These are phyloP conservation scores for Notodonta dromedarius DNA, from an alignment of 2,888 invertebrate species.

Conservation along the genomic window DNA sequence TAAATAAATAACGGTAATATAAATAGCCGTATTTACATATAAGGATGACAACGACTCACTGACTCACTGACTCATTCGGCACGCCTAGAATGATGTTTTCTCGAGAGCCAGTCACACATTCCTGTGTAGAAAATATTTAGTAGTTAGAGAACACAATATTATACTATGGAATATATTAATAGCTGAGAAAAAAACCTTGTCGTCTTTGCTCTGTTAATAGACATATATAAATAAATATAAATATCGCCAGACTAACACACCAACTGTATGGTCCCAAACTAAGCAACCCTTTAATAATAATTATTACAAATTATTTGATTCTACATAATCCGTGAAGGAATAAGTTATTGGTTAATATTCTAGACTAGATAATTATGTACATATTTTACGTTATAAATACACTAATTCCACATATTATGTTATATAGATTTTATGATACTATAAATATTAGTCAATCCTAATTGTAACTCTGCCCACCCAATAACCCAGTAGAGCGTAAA, in stretches of 20 bases:
- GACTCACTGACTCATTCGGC: conserved; percentile 2
- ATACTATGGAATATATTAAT: too few relatives aligned
- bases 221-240: too few relatives aligned
- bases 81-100: not conserved
- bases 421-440: not conserved
- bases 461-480: not conserved
- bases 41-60: conserved; percentile 1
- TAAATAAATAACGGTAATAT: not conserved
- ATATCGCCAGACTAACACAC: too few relatives aligned
- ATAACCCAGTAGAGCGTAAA: conserved; percentile 5
- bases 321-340: not conserved
- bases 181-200: too few relatives aligned
- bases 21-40: not conserved
- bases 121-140: not conserved
- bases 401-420: too few relatives aligned
- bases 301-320: not conserved
- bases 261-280: too few relatives aligned
- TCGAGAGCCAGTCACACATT: not conserved
- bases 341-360: too few relatives aligned
- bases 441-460: not conserved
- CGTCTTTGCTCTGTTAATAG: too few relatives aligned
- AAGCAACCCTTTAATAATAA: too few relatives aligned
- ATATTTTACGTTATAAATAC: too few relatives aligned
- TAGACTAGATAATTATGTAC: too few relatives aligned
- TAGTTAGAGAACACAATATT: too few relatives aligned